These are phyloP conservation scores for Characodon lateralis DNA, from an alignment of 2,797 vertebrate species.

Conservation along the genomic window DNA sequence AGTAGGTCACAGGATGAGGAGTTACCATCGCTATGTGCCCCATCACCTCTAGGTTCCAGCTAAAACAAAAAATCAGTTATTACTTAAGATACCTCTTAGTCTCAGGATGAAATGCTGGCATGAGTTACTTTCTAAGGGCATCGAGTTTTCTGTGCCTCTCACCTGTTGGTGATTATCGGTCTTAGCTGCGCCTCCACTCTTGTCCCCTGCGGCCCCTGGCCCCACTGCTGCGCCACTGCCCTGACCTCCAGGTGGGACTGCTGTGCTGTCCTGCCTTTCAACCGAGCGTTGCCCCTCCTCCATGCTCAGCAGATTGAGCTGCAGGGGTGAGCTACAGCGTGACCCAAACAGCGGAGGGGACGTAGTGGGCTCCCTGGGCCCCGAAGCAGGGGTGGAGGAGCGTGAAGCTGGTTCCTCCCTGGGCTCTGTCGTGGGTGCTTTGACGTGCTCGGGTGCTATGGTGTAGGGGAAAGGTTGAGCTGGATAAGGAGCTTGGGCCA, in stretches of 20 bases:
- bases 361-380: constrained; percentile 75
- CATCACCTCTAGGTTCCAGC: constrained; percentile 69
- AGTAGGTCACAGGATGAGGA: constrained; percentile 90
- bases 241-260: constrained; percentile 40
- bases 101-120: background rate
- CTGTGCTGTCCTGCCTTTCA: constrained; percentile 75
- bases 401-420: constrained; percentile 71
- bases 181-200: constrained; percentile 37
- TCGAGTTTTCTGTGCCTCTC: constrained; percentile 47
- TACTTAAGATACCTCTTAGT: background rate
- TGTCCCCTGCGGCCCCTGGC: constrained; percentile 41
- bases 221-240: constrained; percentile 10
- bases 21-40: constrained; percentile 81
- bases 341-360: constrained; percentile 89
- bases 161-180: constrained; percentile 77
- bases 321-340: constrained; percentile 92
- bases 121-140: background rate
- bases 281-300: constrained; percentile 86
- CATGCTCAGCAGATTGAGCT: constrained; percentile 92
- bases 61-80: constrained; percentile 32
- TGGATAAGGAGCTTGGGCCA: constrained; percentile 70
- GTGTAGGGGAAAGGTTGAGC: constrained; percentile 76
- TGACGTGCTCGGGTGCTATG: constrained; percentile 68
- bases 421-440: constrained; percentile 60
- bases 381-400: constrained; percentile 79